These are phyloP conservation scores for Ochotona curzoniae DNA, from an alignment of 2,113 vertebrate genomes.

Conservation along the genomic window DNA sequence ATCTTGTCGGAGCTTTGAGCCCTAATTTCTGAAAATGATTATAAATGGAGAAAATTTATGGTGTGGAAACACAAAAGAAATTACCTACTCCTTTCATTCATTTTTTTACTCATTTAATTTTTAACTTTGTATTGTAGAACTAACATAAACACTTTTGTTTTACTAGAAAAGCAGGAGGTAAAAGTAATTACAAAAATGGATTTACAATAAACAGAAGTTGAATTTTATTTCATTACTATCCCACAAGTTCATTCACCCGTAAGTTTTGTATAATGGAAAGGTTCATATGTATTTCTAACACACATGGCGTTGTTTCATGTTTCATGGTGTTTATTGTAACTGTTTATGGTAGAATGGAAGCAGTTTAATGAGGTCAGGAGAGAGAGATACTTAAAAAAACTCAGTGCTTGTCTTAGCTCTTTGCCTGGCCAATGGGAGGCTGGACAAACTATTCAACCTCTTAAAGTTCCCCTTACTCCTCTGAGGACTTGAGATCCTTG, in stretches of 20 bases:
- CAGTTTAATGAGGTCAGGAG: background rate
- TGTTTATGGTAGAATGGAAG: background rate
- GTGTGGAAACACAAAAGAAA: background rate
- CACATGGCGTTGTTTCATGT: background rate
- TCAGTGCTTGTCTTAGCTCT: background rate
- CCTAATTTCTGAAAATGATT: constrained; percentile 23
- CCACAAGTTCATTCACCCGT: background rate
- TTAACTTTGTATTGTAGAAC: background rate
- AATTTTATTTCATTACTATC: background rate
- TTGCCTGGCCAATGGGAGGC: background rate
- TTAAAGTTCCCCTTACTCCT: background rate
- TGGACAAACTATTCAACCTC: background rate
- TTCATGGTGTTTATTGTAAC: background rate
- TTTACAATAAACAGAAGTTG: background rate
- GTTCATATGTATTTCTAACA: background rate
- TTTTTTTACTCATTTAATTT: background rate
- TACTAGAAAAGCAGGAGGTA: background rate
- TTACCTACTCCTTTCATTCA: background rate
- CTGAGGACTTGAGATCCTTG: background rate
- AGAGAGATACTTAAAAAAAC: background rate
- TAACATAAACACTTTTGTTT: background rate
- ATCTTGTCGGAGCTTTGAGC: background rate
- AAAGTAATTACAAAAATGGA: background rate
- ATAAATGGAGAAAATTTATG: background rate
- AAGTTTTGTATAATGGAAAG: background rate